Percentiles rank a stretch among this genome's conserved stretches.
Evolutionary conservation across 2,888 invertebrate genomes (phyloP).

Genomic region (Euspilapteryx auroguttella): DNA sequence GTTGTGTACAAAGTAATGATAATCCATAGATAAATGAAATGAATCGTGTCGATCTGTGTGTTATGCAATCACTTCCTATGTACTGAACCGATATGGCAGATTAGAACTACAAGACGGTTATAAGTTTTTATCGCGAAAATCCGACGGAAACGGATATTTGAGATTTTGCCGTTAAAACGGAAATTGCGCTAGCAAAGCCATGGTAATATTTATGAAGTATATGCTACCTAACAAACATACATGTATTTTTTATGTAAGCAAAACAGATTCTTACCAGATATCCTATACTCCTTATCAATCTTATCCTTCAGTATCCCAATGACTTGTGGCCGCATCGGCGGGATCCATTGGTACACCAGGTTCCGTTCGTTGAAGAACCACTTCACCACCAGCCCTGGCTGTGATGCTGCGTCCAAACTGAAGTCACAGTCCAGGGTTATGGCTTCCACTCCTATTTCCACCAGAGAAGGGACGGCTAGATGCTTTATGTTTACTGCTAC

Average conservation of each 20-base stretch:
- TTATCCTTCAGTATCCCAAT: slow-evolving; percentile 48
- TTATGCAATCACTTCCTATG: too few species aligned
- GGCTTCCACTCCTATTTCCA: slow-evolving; percentile 33
- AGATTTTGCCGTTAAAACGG: too few species aligned
- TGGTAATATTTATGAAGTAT: too few species aligned
- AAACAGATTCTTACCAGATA: slow-evolving; percentile 27
- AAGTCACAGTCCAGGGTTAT: slow-evolving; percentile 13
- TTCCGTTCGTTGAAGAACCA: slow-evolving; percentile 53
- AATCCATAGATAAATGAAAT: too few species aligned
- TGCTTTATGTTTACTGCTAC: slow-evolving; percentile 45
- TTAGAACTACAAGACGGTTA: too few species aligned
- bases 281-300: slow-evolving; percentile 37
- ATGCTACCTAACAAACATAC: too few species aligned
- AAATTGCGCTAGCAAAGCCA: too few species aligned
- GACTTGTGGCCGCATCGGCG: slow-evolving; percentile 41
- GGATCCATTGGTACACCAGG: slow-evolving; percentile 53
- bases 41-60: too few species aligned
- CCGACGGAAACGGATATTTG: too few species aligned
- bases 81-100: too few species aligned
- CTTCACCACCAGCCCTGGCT: slow-evolving; percentile 37
- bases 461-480: slow-evolving; percentile 37
- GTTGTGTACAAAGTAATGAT: too few species aligned
- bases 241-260: neutral
- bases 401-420: slow-evolving; percentile 10
- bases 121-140: too few species aligned